Conservation (phyloP, 1,140 invertebrate genomes). For the Araneus ventricosus region DNA sequence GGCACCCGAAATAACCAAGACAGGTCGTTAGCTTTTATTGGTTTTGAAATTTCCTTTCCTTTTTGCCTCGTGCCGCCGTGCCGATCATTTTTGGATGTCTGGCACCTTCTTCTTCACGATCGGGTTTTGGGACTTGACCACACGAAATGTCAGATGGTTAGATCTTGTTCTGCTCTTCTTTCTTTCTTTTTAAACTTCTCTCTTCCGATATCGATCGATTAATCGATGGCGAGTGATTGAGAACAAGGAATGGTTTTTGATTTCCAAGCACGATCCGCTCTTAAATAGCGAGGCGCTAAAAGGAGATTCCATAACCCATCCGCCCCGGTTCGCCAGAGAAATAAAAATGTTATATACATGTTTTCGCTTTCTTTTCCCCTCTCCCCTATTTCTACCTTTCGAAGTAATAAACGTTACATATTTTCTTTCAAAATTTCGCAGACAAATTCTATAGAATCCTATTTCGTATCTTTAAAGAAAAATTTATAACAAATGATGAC, state of each 20-base stretch:
- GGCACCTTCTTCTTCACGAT: slow-evolving; percentile 2
- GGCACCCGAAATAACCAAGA: slow-evolving; percentile 67
- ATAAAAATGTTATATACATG: too few relatives aligned
- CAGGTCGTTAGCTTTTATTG: slow-evolving; percentile 69
- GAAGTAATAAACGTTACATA: background rate
- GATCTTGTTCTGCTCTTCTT: background rate
- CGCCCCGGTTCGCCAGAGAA: too few relatives aligned
- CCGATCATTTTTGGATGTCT: slow-evolving; percentile 36
- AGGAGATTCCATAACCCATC: background rate
- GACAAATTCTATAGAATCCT: too few relatives aligned
- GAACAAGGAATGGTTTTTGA: slow-evolving; percentile 24
- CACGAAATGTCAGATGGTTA: slow-evolving; percentile 30
- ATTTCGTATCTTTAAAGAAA: too few relatives aligned
- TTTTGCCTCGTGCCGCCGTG: background rate
- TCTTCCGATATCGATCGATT: slow-evolving; percentile 36
- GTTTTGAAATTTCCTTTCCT: slow-evolving; percentile 54
- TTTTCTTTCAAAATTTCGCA: background rate
- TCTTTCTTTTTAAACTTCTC: background rate
- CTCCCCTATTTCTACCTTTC: background rate
- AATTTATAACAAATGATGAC: too few relatives aligned
- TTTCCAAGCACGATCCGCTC: background rate
- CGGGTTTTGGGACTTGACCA: slow-evolving; percentile 15
- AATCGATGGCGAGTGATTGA: slow-evolving; percentile 31
- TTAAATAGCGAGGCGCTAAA: background rate
- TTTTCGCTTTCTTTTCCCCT: too few relatives aligned